Percentiles rank a stretch among this genome's conserved stretches.
phyloP scores from a whole-genome alignment of 2,113 vertebrate species.

The Saguinus imperator region DNA sequence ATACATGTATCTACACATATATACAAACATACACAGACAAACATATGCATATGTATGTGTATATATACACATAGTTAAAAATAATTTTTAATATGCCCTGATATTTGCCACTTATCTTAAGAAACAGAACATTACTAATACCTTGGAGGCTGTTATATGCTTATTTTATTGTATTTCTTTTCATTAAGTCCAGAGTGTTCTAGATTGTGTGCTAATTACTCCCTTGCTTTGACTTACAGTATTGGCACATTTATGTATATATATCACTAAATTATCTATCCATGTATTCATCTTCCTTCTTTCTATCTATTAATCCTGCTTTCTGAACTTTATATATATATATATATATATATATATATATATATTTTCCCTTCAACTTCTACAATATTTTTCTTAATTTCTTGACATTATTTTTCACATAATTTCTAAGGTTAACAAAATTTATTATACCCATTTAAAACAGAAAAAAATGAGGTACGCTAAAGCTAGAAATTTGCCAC shows the following conservation, averaged over 20 bases:
- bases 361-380: conserved; percentile 11
- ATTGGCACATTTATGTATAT: not conserved
- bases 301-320: not conserved
- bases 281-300: not conserved
- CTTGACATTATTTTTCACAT: conserved; percentile 43
- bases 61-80: not conserved
- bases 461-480: not conserved
- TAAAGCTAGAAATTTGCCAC: not conserved
- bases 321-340: conserved; percentile 10
- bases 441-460: not conserved
- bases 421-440: not conserved
- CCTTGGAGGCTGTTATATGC: not conserved
- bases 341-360: no score
- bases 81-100: not conserved
- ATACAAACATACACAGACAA: not conserved
- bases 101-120: not conserved
- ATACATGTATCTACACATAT: not conserved
- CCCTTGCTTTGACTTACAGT: not conserved
- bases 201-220: not conserved
- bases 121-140: not conserved
- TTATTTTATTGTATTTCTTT: not conserved
- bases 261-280: not conserved
- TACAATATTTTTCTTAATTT: conserved; percentile 25
- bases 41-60: not conserved
- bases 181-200: not conserved